Conservation (phyloP, 2,888 invertebrate genomes). For the Ypsolopha sequella region DNA sequence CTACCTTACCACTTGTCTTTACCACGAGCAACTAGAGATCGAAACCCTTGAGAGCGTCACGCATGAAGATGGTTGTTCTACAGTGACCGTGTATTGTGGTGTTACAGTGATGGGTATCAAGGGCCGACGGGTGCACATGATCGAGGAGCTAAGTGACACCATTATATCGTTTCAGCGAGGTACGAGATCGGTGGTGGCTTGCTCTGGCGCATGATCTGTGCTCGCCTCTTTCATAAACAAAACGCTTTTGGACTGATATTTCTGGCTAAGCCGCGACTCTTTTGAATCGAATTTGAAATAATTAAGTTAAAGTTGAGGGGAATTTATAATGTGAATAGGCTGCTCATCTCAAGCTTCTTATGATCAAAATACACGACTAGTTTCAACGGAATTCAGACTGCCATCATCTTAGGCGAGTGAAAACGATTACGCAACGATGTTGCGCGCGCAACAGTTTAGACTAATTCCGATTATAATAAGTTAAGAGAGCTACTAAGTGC, state of each 20-base stretch:
- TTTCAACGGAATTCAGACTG: no score
- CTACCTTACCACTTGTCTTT: not conserved
- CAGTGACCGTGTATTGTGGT: slow-evolving; percentile 50
- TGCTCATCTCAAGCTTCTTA: no score
- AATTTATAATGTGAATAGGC: no score
- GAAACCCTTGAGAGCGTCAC: not conserved
- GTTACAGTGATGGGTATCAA: slow-evolving; percentile 98
- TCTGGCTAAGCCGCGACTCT: not conserved
- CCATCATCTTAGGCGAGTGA: no score
- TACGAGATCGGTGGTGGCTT: slow-evolving; percentile 69
- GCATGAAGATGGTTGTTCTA: slow-evolving; percentile 14
- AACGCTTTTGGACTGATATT: no score
- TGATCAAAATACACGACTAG: no score
- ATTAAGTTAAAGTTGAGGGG: not conserved
- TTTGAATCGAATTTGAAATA: not conserved
- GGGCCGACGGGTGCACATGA: slow-evolving; percentile 97
- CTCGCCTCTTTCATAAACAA: not conserved
- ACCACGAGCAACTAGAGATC: not conserved
- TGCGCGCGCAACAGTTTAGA: no score
- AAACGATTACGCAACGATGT: no score
- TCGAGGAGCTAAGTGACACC: slow-evolving; percentile 98
- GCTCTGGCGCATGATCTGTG: slow-evolving; percentile 33
- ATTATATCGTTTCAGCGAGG: slow-evolving; percentile 99
- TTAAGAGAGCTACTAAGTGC: no score
- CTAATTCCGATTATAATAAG: no score